Base-by-base conservation (phyloP, 2,113 vertebrate species). In the Phodopus roborovskii region DNA sequence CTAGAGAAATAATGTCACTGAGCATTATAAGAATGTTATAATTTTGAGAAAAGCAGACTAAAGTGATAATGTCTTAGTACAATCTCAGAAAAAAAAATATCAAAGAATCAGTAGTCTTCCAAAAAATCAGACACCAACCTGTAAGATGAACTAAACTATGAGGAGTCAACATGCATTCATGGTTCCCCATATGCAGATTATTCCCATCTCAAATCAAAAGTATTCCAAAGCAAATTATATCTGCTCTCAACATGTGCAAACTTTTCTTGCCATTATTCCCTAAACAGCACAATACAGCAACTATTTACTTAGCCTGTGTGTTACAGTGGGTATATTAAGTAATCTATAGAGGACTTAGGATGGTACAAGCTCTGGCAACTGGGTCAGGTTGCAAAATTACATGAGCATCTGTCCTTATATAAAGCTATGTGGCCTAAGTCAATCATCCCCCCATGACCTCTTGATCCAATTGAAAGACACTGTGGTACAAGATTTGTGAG, bases 81-180 rank as follows among this genome's bases (percentile, higher is more conserved):
- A 91, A 71, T 42, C 2, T 2, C n/a, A 60, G 19, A 17, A 58
- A 74, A 88, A 39, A 22, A 22, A n/a, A n/a, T n/a, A 16, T n/a
- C 7, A 66, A 42, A 95, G 28, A 5, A 70, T 58, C 45, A 19
- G 17, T 45, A 56, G 70, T 87, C 60, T 66, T 87, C 9, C n/a
- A 86, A 89, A 94, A 83, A 68, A 4, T 5, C 70, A 36, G 33
- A 28, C 77, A 2, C 64, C 17, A 85, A 13, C 68, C 39, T 36
- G 62, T 70, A 13, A 56, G 2, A 66, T 56, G 66, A 73, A 94
- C 26, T 53, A 74, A 94, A 78, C 22, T 20, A 16, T 39, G 15
- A 19, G 9, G 1, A 15, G 39, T 62, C 15, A 48, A 11, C 53
- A 19, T 60, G 33, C 12, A 10, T n/a, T 0, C 3, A 13, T 9